These are phyloP conservation scores for Diabrotica undecimpunctata DNA, from an alignment of 1,140 invertebrate genomes.

Conservation along the genomic window DNA sequence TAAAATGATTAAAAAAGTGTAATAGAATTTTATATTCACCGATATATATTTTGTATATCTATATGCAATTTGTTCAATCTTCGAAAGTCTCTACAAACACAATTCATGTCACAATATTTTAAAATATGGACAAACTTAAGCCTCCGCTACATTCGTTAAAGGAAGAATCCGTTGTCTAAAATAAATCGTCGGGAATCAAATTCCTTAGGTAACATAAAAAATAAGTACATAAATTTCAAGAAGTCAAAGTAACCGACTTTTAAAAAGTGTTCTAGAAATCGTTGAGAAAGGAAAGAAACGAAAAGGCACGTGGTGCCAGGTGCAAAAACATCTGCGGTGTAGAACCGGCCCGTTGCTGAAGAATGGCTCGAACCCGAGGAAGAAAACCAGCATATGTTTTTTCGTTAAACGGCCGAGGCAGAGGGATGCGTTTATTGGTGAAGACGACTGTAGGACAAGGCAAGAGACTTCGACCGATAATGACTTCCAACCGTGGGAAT, in stretches of 20 bases:
- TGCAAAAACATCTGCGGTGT: neutral
- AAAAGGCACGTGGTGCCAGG: neutral
- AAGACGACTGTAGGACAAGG: neutral
- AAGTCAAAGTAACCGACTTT: neutral
- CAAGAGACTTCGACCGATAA: neutral
- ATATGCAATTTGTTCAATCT: too few relatives aligned
- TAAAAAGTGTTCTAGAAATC: neutral
- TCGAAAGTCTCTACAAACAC: too few relatives aligned
- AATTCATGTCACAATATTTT: too few relatives aligned
- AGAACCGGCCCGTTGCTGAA: neutral
- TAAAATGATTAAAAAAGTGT: too few relatives aligned
- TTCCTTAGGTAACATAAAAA: too few relatives aligned
- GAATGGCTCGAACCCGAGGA: neutral
- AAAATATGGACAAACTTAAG: too few relatives aligned
- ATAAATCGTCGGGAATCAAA: too few relatives aligned
- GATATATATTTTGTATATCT: too few relatives aligned
- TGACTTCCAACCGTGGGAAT: neutral
- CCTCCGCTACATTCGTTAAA: too few relatives aligned
- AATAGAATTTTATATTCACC: too few relatives aligned
- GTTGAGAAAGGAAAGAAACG: neutral
- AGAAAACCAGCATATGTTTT: neutral
- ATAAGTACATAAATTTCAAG: too few relatives aligned
- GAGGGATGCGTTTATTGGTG: neutral
- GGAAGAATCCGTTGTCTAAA: too few relatives aligned
- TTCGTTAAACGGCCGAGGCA: neutral